Percentiles rank a stretch among this genome's conserved stretches.
Conservation (phyloP, 35 echinoderm and acorn worm genomes). For the Holothuria glaberrima region DNA sequence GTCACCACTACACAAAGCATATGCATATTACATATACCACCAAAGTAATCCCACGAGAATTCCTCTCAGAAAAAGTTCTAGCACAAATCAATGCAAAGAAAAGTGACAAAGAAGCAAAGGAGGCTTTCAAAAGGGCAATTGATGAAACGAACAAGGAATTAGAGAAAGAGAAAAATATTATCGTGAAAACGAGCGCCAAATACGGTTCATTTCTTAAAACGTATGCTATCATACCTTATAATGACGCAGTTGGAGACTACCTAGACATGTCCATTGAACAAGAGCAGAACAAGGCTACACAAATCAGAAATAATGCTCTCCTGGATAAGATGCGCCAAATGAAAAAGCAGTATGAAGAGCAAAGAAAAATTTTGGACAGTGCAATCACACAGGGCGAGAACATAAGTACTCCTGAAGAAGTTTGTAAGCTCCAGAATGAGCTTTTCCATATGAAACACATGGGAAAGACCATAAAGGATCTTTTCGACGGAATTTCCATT, state of each 20-base stretch:
- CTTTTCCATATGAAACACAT: too few species aligned
- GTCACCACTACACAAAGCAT: not conserved
- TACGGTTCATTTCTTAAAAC: not conserved
- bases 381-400: too few species aligned
- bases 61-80: not conserved
- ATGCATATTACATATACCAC: not conserved
- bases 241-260: conserved; percentile 37
- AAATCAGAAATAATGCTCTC: not conserved
- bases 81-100: not conserved
- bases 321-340: not conserved
- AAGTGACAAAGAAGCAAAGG: conserved; percentile 10
- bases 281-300: not conserved
- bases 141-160: conserved; percentile 9
- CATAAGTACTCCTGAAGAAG: too few species aligned
- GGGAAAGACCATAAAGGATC: too few species aligned
- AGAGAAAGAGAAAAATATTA: not conserved
- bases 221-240: conserved; percentile 33
- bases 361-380: too few species aligned
- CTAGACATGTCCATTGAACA: not conserved
- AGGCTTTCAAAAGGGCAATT: not conserved
- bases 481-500: too few species aligned
- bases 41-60: not conserved
- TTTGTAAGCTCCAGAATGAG: too few species aligned
- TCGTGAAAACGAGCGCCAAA: conserved; percentile 12
- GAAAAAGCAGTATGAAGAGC: too few species aligned